phyloP scores from a whole-genome alignment of 35 echinoderm and acorn worm species.

The Hemicentrotus pulcherrimus region DNA sequence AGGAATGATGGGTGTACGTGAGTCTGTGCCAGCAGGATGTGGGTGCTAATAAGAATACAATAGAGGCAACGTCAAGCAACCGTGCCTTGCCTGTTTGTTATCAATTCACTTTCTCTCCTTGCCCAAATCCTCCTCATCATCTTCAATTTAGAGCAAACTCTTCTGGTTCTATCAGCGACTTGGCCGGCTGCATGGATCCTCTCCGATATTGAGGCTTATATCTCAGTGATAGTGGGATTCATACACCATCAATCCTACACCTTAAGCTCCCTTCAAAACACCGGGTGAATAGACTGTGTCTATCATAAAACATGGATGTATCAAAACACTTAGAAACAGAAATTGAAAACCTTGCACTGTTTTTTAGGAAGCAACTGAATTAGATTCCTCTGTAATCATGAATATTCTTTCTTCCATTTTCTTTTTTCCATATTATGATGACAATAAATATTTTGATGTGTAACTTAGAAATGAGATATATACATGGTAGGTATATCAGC shows the following conservation, averaged over 20 bases:
- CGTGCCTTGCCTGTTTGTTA: background rate
- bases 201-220: background rate
- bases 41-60: conserved; percentile 35
- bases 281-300: too few relatives aligned
- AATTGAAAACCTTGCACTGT: too few relatives aligned
- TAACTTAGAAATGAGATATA: too few relatives aligned
- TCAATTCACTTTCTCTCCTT: conserved; percentile 21
- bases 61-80: background rate
- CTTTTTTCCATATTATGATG: too few relatives aligned
- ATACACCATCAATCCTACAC: background rate
- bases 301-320: too few relatives aligned
- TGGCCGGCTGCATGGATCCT: background rate
- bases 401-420: too few relatives aligned
- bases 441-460: too few relatives aligned
- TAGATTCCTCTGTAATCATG: too few relatives aligned
- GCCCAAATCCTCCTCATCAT: conserved; percentile 22
- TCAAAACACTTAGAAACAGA: too few relatives aligned
- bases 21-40: background rate
- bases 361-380: too few relatives aligned
- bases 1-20: conserved; percentile 23
- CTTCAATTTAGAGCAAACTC: conserved; percentile 23
- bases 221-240: background rate
- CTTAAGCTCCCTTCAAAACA: background rate
- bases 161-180: background rate
- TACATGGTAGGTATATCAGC: too few relatives aligned